Percentiles rank a stretch among this genome's conserved stretches.
Conservation (phyloP, 2,888 invertebrate species). For the Drosophila falleni region DNA sequence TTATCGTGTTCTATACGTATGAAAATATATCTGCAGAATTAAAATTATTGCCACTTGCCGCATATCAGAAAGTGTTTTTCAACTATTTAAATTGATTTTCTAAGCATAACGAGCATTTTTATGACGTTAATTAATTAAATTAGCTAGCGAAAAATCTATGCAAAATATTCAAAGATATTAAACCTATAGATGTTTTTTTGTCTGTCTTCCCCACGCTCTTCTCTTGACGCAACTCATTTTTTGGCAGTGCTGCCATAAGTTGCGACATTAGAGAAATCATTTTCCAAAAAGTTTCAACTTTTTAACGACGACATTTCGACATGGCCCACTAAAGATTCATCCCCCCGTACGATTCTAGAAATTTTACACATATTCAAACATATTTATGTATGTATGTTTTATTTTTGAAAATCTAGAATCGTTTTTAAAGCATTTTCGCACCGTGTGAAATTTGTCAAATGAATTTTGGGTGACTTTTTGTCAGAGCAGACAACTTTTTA, state of each 20-base stretch:
- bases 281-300: constrained; percentile 62
- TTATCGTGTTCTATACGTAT: background rate
- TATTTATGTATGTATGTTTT: too few relatives aligned
- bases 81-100: constrained; percentile 16
- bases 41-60: constrained; percentile 12
- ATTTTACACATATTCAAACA: background rate
- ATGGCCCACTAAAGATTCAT: constrained; percentile 65
- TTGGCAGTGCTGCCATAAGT: constrained; percentile 53
- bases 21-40: background rate
- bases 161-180: constrained; percentile 14
- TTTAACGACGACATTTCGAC: constrained; percentile 72
- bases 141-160: constrained; percentile 25
- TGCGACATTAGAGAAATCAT: constrained; percentile 59
- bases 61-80: constrained; percentile 9
- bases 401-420: too few relatives aligned
- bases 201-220: background rate
- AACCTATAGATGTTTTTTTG: background rate
- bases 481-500: background rate
- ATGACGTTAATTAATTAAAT: constrained; percentile 63
- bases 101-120: constrained; percentile 22
- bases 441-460: constrained; percentile 65
- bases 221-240: background rate
- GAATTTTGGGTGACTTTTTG: constrained; percentile 34
- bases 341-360: constrained; percentile 8
- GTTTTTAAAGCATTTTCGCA: constrained; percentile 50